Percentiles rank a stretch among this genome's conserved stretches.
Evolutionary conservation across 1,140 invertebrate species (phyloP).

Genomic region (Drosophila eugracilis): DNA sequence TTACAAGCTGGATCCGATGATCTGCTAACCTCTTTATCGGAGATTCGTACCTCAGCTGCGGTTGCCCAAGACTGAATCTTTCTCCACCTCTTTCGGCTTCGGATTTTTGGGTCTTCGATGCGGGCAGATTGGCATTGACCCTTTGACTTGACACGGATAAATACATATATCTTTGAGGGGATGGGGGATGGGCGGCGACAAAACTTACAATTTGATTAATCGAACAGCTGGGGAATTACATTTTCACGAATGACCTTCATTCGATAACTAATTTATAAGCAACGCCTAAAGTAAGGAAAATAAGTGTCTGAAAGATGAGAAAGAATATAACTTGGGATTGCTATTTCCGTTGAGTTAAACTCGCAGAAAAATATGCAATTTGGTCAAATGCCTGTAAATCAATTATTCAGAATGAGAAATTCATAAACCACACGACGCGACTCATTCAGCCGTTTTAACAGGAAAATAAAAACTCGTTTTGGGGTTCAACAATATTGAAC

Average conservation of each 20-base stretch:
- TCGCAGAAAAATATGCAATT: no score
- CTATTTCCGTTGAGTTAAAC: no score
- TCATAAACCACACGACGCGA: background rate
- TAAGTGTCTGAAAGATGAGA: background rate
- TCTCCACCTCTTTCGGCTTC: constrained; percentile 22
- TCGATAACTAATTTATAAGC: no score
- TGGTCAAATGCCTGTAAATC: background rate
- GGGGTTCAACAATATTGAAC: constrained; percentile 41
- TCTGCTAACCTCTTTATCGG: constrained; percentile 35
- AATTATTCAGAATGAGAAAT: background rate
- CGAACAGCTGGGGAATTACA: constrained; percentile 13
- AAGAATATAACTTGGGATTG: no score
- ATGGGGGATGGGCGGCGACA: background rate
- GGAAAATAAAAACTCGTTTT: constrained; percentile 33
- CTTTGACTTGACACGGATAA: constrained; percentile 47
- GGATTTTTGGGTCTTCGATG: constrained; percentile 16
- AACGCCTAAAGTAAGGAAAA: no score
- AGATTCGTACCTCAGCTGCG: constrained; percentile 15
- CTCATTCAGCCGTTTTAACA: constrained; percentile 5
- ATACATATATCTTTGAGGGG: constrained; percentile 16
- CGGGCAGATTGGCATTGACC: constrained; percentile 62
- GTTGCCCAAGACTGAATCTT: constrained; percentile 33
- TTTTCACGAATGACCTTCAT: constrained; percentile 20
- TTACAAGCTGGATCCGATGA: constrained; percentile 26
- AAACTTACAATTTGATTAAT: constrained; percentile 25